Conservation (phyloP, 2,113 vertebrate genomes). For the Corapipo altera region DNA sequence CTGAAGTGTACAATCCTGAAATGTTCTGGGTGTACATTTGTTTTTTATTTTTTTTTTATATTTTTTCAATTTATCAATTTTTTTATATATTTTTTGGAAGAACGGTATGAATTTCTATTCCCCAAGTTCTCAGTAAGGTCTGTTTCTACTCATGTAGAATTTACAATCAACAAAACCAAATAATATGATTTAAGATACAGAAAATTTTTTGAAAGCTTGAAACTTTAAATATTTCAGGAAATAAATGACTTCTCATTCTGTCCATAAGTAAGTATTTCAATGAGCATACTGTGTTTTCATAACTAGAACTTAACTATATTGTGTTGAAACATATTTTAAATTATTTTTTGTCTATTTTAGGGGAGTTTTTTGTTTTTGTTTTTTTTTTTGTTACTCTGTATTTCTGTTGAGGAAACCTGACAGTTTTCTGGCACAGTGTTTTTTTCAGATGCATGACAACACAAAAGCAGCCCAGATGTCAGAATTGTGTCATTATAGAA, state of each 20-base stretch:
- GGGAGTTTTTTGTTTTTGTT: no score
- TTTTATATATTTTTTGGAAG: neutral
- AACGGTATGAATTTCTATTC: neutral
- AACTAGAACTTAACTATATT: neutral
- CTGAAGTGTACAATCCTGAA: accelerated
- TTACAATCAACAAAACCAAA: neutral
- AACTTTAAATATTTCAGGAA: neutral
- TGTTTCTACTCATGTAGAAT: neutral
- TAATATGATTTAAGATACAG: neutral
- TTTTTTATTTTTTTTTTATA: neutral
- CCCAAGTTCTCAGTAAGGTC: neutral
- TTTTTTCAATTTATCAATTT: neutral
- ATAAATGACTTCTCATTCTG: neutral
- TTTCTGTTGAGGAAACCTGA: neutral
- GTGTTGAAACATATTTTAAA: neutral
- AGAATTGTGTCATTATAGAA: neutral
- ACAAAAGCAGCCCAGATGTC: neutral
- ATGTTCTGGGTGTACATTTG: neutral
- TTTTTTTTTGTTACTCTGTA: neutral
- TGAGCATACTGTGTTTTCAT: neutral
- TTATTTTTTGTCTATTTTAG: neutral
- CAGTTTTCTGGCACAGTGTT: neutral
- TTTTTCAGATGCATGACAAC: neutral
- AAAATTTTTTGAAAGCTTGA: neutral
- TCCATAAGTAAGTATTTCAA: neutral